These are phyloP conservation scores for Apteryx mantelli DNA, from an alignment of 2,113 vertebrate genomes.

Conservation along the genomic window DNA sequence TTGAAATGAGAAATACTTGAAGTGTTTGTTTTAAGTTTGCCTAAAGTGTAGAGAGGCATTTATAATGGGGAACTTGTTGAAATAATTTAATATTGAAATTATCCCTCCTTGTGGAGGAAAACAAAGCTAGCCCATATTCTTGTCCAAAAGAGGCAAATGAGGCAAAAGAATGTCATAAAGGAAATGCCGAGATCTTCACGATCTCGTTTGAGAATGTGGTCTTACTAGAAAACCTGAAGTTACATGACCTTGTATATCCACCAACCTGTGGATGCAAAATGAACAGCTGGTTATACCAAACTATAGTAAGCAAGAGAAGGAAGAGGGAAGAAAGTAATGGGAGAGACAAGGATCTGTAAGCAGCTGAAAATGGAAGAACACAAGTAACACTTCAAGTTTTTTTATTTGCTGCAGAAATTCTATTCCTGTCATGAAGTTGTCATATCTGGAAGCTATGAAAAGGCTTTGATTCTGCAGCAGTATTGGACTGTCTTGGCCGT, in stretches of 20 bases:
- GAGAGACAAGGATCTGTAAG: not conserved
- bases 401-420: too few relatives aligned
- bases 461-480: too few relatives aligned
- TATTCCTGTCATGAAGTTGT: too few relatives aligned
- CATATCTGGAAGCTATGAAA: too few relatives aligned
- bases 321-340: accelerated
- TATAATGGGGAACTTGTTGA: not conserved
- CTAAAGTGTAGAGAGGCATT: not conserved
- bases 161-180: not conserved
- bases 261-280: accelerated
- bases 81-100: not conserved
- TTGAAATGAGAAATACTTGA: not conserved
- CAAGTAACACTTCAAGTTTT: not conserved
- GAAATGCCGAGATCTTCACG: not conserved
- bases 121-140: not conserved
- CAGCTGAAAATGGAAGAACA: not conserved
- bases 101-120: not conserved
- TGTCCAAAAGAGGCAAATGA: not conserved
- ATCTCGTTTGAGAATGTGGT: too few relatives aligned
- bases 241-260: accelerated
- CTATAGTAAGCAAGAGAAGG: not conserved
- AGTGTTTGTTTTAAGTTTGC: not conserved
- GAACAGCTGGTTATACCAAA: not conserved
- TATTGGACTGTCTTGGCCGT: too few relatives aligned
- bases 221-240: not conserved